Percentiles rank a stretch among this genome's conserved stretches.
Conservation (phyloP, 2,797 vertebrate species). For the Cygnus olor region DNA sequence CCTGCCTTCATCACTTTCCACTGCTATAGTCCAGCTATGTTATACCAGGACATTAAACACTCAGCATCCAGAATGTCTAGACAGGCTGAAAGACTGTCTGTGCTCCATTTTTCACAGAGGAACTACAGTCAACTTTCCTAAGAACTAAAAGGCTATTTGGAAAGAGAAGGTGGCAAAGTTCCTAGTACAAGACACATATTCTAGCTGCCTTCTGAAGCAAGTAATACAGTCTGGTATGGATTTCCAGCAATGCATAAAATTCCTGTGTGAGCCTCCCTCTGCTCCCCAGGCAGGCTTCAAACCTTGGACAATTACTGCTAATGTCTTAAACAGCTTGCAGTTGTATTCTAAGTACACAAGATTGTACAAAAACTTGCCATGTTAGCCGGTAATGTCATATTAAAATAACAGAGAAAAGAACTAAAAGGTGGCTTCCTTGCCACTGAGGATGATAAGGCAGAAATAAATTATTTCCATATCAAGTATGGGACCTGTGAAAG, state of each 20-base stretch:
- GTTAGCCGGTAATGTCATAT: not conserved
- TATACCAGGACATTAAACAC: conserved; percentile 19
- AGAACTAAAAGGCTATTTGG: not conserved
- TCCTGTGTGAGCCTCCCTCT: not conserved
- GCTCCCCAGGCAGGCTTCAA: not conserved
- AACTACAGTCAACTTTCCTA: not conserved
- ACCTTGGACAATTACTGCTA: not conserved
- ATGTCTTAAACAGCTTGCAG: conserved; percentile 24
- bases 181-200: not conserved
- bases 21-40: conserved; percentile 6
- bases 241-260: not conserved
- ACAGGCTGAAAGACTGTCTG: conserved; percentile 47
- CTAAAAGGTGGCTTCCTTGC: not conserved
- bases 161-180: conserved; percentile 28
- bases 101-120: not conserved
- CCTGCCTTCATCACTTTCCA: conserved; percentile 34
- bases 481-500: not conserved
- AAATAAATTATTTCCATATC: not conserved
- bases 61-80: conserved; percentile 51
- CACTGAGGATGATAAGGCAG: not conserved
- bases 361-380: not conserved
- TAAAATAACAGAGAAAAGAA: not conserved
- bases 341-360: not conserved
- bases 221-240: not conserved
- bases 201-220: not conserved